Evolutionary conservation across 2,888 invertebrate genomes (phyloP).

Genomic region (Galerucella pusilla): DNA sequence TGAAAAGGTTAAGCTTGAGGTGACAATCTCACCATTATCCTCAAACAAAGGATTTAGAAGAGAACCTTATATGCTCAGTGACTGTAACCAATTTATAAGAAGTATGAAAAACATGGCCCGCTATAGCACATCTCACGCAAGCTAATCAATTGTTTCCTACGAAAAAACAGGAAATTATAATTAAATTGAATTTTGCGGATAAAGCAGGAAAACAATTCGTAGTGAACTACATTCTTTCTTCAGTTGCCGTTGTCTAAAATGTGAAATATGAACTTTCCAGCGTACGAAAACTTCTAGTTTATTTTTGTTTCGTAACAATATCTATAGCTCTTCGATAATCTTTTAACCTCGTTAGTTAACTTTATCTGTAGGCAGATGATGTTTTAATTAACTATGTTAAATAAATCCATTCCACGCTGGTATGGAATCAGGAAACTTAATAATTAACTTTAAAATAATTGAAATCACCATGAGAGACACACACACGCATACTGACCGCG

Average conservation of each 20-base stretch:
- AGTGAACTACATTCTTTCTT: background rate
- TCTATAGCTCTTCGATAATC: background rate
- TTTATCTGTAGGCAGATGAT: background rate
- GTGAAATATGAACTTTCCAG: background rate
- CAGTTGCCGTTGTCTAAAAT: background rate
- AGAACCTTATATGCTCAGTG: too few species aligned
- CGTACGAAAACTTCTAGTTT: background rate
- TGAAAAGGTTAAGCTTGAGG: too few species aligned
- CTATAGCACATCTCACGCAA: too few species aligned
- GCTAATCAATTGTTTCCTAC: too few species aligned
- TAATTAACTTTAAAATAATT: conserved; percentile 26
- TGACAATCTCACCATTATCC: too few species aligned
- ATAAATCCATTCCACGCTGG: background rate
- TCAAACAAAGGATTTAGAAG: too few species aligned
- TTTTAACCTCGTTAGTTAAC: background rate
- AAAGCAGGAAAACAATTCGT: too few species aligned
- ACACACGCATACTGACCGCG: conserved; percentile 24
- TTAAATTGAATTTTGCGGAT: too few species aligned
- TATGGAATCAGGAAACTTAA: conserved; percentile 11
- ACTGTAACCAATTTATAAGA: too few species aligned
- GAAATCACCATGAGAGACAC: conserved; percentile 28
- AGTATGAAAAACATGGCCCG: too few species aligned
- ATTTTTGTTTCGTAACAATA: background rate
- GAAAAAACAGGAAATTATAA: too few species aligned
- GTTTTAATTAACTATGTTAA: background rate